Evolutionary conservation across 2,113 vertebrate species (phyloP).

Genomic region (Alouatta palliata): DNA sequence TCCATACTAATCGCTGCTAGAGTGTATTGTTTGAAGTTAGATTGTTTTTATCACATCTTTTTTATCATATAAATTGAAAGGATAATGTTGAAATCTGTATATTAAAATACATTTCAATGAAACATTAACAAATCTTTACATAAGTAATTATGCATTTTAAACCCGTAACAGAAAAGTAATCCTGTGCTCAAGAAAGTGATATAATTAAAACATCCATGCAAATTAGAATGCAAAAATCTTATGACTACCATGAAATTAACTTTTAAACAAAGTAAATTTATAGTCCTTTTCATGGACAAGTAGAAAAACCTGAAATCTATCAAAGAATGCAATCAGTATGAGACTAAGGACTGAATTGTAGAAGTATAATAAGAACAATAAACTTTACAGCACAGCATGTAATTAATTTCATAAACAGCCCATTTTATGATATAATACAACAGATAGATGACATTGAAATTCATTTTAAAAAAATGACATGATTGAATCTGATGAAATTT

Average conservation of each 20-base stretch:
- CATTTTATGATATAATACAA: conserved; percentile 33
- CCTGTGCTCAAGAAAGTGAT: neutral
- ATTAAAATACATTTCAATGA: conserved; percentile 10
- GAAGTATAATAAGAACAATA: neutral
- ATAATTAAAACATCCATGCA: neutral
- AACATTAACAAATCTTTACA: neutral
- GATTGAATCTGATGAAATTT: neutral
- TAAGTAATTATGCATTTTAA: conserved; percentile 34
- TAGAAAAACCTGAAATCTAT: conserved; percentile 10
- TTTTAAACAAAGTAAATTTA: conserved; percentile 11
- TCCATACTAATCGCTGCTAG: neutral
- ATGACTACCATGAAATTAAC: neutral
- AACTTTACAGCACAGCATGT: neutral
- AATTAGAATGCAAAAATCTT: conserved; percentile 40
- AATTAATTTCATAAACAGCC: conserved; percentile 35
- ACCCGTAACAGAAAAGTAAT: conserved; percentile 4
- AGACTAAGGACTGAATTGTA: neutral
- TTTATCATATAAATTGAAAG: neutral
- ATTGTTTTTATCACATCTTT: neutral
- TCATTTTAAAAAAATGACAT: conserved; percentile 6
- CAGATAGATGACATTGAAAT: neutral
- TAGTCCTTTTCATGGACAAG: neutral
- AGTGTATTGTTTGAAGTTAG: neutral
- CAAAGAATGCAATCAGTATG: neutral
- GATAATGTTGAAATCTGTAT: neutral